Percentiles rank a stretch among this genome's conserved stretches.
These are phyloP conservation scores for Oplegnathus fasciatus DNA, from an alignment of 2,113 vertebrate genomes.

Conservation along the genomic window DNA sequence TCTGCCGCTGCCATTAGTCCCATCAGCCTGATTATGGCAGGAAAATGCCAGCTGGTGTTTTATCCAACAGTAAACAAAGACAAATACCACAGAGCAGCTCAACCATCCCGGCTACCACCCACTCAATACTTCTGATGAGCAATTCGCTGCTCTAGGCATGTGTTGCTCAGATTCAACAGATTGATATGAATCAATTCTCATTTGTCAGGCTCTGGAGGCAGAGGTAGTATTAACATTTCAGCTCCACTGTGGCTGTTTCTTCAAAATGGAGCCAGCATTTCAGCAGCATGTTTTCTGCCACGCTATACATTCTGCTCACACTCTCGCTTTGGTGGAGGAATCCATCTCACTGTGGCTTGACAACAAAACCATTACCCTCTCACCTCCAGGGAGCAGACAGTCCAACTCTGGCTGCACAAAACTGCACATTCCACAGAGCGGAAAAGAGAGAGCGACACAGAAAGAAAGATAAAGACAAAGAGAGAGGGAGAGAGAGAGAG, in stretches of 20 bases:
- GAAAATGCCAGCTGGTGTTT: slow-evolving; percentile 77
- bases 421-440: slow-evolving; percentile 64
- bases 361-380: slow-evolving; percentile 80
- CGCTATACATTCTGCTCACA: slow-evolving; percentile 75
- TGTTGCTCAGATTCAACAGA: slow-evolving; percentile 76
- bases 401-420: slow-evolving; percentile 69
- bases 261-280: slow-evolving; percentile 63
- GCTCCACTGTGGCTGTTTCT: slow-evolving; percentile 52
- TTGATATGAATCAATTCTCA: slow-evolving; percentile 73
- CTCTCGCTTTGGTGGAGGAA: slow-evolving; percentile 64
- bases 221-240: slow-evolving; percentile 66
- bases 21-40: slow-evolving; percentile 72
- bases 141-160: slow-evolving; percentile 59
- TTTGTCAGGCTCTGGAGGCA: slow-evolving; percentile 64
- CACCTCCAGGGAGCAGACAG: slow-evolving; percentile 77
- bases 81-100: slow-evolving; percentile 70
- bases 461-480: slow-evolving; percentile 40
- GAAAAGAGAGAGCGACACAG: slow-evolving; percentile 42
- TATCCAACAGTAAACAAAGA: slow-evolving; percentile 76
- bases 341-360: slow-evolving; percentile 76
- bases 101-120: slow-evolving; percentile 63
- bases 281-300: slow-evolving; percentile 52
- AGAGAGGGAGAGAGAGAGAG: neutral
- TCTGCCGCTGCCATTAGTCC: slow-evolving; percentile 68
- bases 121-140: slow-evolving; percentile 73